Conservation (phyloP, 2,113 vertebrate genomes). For the Bubo bubo region DNA sequence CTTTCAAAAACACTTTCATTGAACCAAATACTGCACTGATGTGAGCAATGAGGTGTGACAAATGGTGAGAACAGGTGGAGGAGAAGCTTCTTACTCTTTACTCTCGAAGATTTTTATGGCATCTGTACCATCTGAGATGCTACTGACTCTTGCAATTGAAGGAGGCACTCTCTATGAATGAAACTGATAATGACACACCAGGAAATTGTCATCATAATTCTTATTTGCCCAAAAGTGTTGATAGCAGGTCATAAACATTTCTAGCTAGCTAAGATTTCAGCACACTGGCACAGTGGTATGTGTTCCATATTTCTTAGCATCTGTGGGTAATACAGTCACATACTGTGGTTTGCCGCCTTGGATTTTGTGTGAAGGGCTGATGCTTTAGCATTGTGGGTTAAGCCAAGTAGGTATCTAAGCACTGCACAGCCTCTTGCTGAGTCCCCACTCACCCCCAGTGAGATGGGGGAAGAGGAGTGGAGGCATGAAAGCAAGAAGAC, state of each 20-base stretch:
- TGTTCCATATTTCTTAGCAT: neutral
- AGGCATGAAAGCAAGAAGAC: neutral
- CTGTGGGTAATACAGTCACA: neutral
- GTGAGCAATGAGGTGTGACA: neutral
- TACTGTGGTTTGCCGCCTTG: neutral
- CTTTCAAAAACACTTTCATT: neutral
- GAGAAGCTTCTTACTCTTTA: neutral
- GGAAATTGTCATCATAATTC: neutral
- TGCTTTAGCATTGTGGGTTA: neutral
- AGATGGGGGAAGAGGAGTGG: neutral
- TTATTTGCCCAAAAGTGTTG: neutral
- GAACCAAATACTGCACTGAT: neutral
- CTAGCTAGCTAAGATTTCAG: neutral
- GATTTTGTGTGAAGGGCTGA: neutral
- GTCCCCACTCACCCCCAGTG: fast-evolving
- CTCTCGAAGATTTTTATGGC: neutral
- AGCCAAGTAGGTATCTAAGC: neutral
- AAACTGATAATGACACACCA: neutral
- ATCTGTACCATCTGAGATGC: neutral
- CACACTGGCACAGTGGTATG: fast-evolving
- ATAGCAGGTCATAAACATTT: neutral
- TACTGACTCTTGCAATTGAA: neutral
- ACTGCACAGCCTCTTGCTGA: neutral
- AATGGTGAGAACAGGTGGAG: neutral
- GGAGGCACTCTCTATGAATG: neutral